phyloP scores from a whole-genome alignment of 2,888 invertebrate genomes.

The Lysandra coridon region DNA sequence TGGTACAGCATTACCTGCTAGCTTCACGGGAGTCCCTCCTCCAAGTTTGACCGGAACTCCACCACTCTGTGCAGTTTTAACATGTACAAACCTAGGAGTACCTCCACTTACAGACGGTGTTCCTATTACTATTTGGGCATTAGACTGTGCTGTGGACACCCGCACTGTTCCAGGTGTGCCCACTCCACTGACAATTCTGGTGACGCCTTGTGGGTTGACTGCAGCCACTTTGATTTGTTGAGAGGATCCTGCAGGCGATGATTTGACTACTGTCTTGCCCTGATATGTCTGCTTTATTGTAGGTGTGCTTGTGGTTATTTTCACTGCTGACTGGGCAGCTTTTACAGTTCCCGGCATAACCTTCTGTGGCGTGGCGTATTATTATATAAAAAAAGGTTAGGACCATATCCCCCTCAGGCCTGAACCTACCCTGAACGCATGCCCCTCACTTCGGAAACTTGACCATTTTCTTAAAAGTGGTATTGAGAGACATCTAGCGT shows the following conservation, averaged over 20 bases:
- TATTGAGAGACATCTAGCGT: neutral
- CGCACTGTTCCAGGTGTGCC: slow-evolving; percentile 62
- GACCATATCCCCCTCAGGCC: too few species aligned
- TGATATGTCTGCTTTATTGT: slow-evolving; percentile 66
- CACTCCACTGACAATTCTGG: slow-evolving; percentile 69
- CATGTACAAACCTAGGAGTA: slow-evolving; percentile 69
- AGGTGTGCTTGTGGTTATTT: slow-evolving; percentile 65
- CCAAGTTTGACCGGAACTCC: slow-evolving; percentile 66
- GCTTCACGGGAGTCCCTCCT: slow-evolving; percentile 66
- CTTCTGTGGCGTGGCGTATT: slow-evolving; percentile 64
- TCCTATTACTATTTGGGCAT: slow-evolving; percentile 65
- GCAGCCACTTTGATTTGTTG: slow-evolving; percentile 72
- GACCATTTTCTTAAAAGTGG: too few species aligned
- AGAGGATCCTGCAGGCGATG: slow-evolving; percentile 61
- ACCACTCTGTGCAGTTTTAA: slow-evolving; percentile 57
- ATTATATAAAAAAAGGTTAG: too few species aligned
- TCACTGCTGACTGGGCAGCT: slow-evolving; percentile 60
- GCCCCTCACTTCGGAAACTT: too few species aligned
- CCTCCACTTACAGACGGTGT: slow-evolving; percentile 56
- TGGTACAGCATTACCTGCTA: slow-evolving; percentile 62
- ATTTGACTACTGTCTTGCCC: slow-evolving; percentile 59
- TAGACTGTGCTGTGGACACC: slow-evolving; percentile 65
- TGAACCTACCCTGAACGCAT: too few species aligned
- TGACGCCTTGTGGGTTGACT: slow-evolving; percentile 69
- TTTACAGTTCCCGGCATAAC: slow-evolving; percentile 60